These are phyloP conservation scores for Natrix natrix DNA, from an alignment of 2,797 vertebrate species.

Conservation along the genomic window DNA sequence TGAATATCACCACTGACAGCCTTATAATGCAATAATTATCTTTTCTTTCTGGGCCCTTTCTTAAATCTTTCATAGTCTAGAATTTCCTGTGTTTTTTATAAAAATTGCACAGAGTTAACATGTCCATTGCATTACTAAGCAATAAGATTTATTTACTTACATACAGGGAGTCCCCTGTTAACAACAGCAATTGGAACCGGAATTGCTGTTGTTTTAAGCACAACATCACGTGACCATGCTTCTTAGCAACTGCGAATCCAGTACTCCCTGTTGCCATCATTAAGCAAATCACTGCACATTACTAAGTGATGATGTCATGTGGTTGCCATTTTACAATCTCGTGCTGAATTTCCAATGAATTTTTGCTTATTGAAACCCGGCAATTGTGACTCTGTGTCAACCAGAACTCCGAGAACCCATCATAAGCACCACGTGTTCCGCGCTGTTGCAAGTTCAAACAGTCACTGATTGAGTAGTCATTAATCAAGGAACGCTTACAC, in stretches of 20 bases:
- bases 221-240: not conserved
- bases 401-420: not conserved
- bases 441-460: not conserved
- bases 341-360: not conserved
- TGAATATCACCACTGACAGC: not conserved
- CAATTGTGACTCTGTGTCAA: not conserved
- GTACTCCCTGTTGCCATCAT: not conserved
- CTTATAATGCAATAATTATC: not conserved
- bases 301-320: not conserved
- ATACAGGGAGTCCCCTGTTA: not conserved
- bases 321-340: not conserved
- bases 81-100: not conserved
- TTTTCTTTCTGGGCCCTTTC: not conserved
- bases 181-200: not conserved
- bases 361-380: not conserved
- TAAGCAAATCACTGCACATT: not conserved
- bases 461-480: not conserved
- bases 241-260: not conserved
- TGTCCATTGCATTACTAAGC: not conserved
- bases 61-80: not conserved
- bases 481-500: not conserved
- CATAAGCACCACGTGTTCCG: not conserved
- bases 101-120: not conserved
- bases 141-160: not conserved
- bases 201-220: not conserved